Evolutionary conservation across 2,797 vertebrate species (phyloP).

Genomic region (Schizothorax lantsangensis): DNA sequence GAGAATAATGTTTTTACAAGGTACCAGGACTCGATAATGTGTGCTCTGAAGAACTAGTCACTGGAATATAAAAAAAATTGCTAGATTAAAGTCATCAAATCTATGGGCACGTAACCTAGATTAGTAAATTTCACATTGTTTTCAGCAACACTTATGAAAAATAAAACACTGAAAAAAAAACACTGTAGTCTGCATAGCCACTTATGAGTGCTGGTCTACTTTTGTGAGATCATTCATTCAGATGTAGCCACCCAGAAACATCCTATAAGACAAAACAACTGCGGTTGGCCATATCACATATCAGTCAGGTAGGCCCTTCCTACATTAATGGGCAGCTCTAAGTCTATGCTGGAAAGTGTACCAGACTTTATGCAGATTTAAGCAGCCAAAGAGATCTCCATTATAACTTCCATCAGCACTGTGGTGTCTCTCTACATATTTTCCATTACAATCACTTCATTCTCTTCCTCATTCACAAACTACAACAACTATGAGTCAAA

Average conservation of each 20-base stretch:
- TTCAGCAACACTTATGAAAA: too few relatives aligned
- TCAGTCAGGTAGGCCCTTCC: background rate
- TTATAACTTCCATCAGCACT: background rate
- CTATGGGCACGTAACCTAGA: background rate
- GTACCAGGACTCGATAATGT: background rate
- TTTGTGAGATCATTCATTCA: background rate
- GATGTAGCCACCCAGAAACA: background rate
- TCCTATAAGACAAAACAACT: background rate
- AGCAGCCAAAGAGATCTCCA: background rate
- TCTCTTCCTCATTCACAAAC: background rate
- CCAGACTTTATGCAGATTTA: background rate
- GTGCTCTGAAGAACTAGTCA: background rate
- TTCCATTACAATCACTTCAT: background rate
- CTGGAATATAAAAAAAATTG: too few relatives aligned
- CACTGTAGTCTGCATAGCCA: background rate
- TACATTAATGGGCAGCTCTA: background rate
- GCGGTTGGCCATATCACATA: background rate
- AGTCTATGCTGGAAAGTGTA: background rate
- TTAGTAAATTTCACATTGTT: too few relatives aligned
- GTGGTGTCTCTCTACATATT: background rate
- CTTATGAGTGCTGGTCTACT: background rate
- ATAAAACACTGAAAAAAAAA: too few relatives aligned
- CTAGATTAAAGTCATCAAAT: background rate
- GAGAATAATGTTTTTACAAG: background rate
- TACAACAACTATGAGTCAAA: conserved; percentile 3